These are phyloP conservation scores for Drosophila austrosaltans DNA, from an alignment of 2,888 invertebrate species.

Conservation along the genomic window DNA sequence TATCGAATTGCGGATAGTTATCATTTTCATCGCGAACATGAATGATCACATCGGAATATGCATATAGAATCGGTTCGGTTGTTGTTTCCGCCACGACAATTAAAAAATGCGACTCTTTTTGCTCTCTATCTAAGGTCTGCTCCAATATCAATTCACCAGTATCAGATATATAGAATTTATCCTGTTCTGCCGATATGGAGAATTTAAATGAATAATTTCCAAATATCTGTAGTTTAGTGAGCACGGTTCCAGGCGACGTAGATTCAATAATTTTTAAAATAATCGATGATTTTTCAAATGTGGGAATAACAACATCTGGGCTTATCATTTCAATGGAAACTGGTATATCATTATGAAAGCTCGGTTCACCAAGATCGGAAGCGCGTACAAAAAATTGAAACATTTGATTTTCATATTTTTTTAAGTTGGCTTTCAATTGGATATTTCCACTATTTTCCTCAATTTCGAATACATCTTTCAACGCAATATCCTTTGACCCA, in stretches of 20 bases:
- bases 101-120: constrained; percentile 88
- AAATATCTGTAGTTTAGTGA: constrained; percentile 88
- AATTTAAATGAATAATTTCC: constrained; percentile 87
- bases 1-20: constrained; percentile 93
- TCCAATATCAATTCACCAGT: constrained; percentile 90
- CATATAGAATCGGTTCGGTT: constrained; percentile 88
- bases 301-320: constrained; percentile 88
- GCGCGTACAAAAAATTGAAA: constrained; percentile 96
- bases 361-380: constrained; percentile 90
- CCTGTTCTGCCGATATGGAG: constrained; percentile 86
- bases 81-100: constrained; percentile 89
- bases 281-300: constrained; percentile 89
- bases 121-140: constrained; percentile 90
- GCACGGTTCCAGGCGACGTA: constrained; percentile 87
- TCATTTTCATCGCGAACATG: constrained; percentile 96
- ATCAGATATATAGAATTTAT: constrained; percentile 89
- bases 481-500: constrained; percentile 87
- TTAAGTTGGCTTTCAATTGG: constrained; percentile 29
- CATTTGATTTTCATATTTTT: constrained; percentile 86
- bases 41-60: constrained; percentile 88
- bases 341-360: constrained; percentile 92
- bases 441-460: constrained; percentile 85
- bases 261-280: constrained; percentile 93
- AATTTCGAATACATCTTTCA: constrained; percentile 89
- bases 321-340: constrained; percentile 91